These are phyloP conservation scores for Melipona bicolor DNA, from an alignment of 2,888 invertebrate genomes.

Conservation along the genomic window DNA sequence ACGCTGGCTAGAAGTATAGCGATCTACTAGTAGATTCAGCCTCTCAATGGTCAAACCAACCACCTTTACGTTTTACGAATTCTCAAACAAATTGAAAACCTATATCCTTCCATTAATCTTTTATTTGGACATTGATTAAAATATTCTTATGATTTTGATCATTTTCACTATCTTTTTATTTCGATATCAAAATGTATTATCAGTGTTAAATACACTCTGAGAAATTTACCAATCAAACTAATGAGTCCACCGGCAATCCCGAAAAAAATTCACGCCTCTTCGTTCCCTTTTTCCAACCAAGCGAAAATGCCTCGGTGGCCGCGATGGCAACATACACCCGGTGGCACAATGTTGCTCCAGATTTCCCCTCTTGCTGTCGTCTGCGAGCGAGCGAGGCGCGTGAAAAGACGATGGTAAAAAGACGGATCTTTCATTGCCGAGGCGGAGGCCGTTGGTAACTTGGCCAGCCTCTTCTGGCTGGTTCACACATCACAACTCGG, in stretches of 20 bases:
- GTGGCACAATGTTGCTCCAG: constrained; percentile 28
- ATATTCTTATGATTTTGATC: no score
- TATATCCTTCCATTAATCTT: no score
- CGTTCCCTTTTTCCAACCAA: no score
- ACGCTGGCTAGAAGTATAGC: no score
- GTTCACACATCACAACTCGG: constrained; percentile 49
- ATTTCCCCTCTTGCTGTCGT: background rate
- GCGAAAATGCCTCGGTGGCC: background rate
- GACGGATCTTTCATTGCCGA: constrained; percentile 21
- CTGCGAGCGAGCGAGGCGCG: background rate
- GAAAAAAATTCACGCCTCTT: background rate
- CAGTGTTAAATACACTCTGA: no score
- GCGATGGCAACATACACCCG: background rate
- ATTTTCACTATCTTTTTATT: no score
- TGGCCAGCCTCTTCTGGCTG: background rate
- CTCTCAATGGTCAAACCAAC: no score
- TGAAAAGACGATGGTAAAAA: constrained; percentile 8
- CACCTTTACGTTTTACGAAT: no score
- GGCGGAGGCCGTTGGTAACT: background rate
- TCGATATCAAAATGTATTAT: no score
- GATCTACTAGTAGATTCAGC: no score
- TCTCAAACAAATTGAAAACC: no score
- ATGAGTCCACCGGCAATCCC: background rate
- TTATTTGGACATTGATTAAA: no score
- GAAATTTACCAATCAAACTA: constrained; percentile 13